Evolutionary conservation across 2,888 invertebrate species (phyloP).

Genomic region (Agrotis ipsilon): DNA sequence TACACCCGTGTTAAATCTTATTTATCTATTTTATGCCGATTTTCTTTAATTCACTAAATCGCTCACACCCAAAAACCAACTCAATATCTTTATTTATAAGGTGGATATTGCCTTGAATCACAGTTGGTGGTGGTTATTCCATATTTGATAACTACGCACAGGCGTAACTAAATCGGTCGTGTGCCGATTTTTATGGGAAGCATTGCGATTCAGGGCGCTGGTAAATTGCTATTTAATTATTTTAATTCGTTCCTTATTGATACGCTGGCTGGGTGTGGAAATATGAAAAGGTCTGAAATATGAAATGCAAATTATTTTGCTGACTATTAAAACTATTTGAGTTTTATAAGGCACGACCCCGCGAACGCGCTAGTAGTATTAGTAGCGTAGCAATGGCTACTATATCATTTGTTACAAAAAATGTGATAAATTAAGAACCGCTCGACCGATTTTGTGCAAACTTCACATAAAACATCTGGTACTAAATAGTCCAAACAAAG

Average conservation of each 20-base stretch:
- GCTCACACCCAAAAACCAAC: not conserved
- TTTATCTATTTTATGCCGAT: constrained; percentile 85
- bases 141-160: constrained; percentile 60
- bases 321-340: not conserved
- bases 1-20: constrained; percentile 79
- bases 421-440: too few species aligned
- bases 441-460: too few species aligned
- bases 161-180: constrained; percentile 83
- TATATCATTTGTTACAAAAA: too few species aligned
- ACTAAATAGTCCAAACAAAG: too few species aligned
- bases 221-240: constrained; percentile 69
- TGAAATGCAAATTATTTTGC: not conserved
- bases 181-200: constrained; percentile 88
- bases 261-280: not conserved
- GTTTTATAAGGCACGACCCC: too few species aligned
- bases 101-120: constrained; percentile 24
- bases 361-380: too few species aligned
- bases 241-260: constrained; percentile 36
- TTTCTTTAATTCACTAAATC: constrained; percentile 37
- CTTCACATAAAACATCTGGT: too few species aligned
- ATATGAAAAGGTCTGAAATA: not conserved
- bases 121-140: constrained; percentile 26
- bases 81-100: not conserved
- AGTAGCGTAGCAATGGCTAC: too few species aligned
- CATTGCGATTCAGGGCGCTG: constrained; percentile 69